phyloP scores from a whole-genome alignment of 2,113 vertebrate genomes.

The Morphnarchus princeps region DNA sequence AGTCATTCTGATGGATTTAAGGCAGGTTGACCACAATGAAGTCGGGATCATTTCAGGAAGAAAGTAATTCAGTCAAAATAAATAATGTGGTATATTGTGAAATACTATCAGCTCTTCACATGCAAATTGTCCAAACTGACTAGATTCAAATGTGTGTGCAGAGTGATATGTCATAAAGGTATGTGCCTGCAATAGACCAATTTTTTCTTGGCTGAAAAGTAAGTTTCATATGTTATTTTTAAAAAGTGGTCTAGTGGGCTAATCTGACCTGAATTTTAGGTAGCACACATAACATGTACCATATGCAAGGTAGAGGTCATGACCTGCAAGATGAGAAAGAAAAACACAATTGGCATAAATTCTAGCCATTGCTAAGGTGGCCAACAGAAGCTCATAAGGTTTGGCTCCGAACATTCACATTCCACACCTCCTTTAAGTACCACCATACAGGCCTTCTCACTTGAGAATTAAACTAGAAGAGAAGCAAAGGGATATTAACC shows the following conservation, averaged over 20 bases:
- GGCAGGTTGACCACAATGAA: background rate
- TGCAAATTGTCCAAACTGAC: background rate
- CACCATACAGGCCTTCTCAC: background rate
- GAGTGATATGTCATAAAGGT: background rate
- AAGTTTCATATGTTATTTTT: background rate
- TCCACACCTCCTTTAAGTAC: background rate
- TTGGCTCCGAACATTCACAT: background rate
- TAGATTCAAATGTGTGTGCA: background rate
- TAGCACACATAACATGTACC: background rate
- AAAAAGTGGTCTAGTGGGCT: background rate
- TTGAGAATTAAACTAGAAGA: background rate
- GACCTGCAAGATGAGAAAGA: background rate
- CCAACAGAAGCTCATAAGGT: background rate
- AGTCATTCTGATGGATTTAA: background rate
- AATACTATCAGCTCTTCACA: background rate
- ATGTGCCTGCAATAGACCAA: background rate
- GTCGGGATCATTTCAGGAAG: background rate
- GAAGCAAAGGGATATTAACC: background rate
- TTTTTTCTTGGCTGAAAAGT: background rate
- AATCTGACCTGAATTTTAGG: background rate
- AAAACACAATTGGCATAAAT: background rate
- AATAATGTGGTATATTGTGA: background rate
- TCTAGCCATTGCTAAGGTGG: background rate
- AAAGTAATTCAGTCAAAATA: background rate
- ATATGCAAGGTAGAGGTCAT: background rate